These are phyloP conservation scores for Nymphalis polychloros DNA, from an alignment of 2,888 invertebrate genomes.

Conservation along the genomic window DNA sequence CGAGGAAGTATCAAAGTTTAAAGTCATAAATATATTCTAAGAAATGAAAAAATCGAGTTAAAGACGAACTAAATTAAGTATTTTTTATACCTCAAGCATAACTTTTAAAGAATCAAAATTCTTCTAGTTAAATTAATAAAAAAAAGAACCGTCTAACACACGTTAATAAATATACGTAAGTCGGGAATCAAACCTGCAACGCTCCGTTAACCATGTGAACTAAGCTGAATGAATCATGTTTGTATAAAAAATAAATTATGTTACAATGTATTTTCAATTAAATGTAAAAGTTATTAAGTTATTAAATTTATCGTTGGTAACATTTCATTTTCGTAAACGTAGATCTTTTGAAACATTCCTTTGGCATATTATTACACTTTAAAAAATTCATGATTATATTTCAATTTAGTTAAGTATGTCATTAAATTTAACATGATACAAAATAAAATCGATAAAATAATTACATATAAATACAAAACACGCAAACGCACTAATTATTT, in stretches of 20 bases:
- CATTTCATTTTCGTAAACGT: too few relatives aligned
- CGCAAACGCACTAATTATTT: too few relatives aligned
- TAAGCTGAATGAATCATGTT: conserved; percentile 24
- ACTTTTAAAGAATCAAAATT: conserved; percentile 1
- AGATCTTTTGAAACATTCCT: too few relatives aligned
- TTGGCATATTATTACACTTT: too few relatives aligned
- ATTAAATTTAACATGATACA: too few relatives aligned
- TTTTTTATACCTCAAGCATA: background rate
- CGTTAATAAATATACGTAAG: conserved; percentile 32
- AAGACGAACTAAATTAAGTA: background rate
- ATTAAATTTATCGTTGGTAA: background rate
- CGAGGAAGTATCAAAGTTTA: too few relatives aligned
- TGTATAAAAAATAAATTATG: conserved; percentile 16
- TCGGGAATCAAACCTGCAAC: conserved; percentile 35
- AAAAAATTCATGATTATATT: too few relatives aligned
- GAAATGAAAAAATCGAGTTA: background rate
- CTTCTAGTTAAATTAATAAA: conserved; percentile 5
- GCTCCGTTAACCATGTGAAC: conserved; percentile 36
- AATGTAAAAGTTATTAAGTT: background rate
- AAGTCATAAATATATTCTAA: too few relatives aligned
- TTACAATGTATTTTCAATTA: conserved; percentile 27
- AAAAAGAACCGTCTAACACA: conserved; percentile 11
- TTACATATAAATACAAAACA: too few relatives aligned
- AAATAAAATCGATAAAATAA: too few relatives aligned
- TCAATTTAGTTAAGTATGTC: too few relatives aligned